These are phyloP conservation scores for Plotosus lineatus DNA, from an alignment of 2,113 vertebrate genomes.

Conservation along the genomic window DNA sequence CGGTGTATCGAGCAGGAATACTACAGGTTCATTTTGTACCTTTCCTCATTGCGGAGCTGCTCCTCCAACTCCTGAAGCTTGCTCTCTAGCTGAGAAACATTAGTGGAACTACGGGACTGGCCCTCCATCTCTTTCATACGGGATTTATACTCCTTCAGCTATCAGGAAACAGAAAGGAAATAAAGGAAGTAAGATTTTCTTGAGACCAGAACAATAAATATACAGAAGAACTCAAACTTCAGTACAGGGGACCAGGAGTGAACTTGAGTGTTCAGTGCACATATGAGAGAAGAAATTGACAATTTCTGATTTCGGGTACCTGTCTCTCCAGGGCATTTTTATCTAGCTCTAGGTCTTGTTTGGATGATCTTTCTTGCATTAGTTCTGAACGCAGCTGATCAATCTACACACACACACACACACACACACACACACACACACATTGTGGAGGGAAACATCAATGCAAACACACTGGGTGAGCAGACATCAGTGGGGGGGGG, in stretches of 20 bases:
- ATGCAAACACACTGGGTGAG: not conserved
- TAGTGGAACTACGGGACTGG: conserved; percentile 77
- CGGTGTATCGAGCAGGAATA: not conserved
- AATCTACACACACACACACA: conserved; percentile 63
- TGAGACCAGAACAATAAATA: too few relatives aligned
- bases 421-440: not conserved
- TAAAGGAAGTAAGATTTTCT: rapidly evolving
- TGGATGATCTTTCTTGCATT: conserved; percentile 86
- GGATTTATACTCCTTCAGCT: conserved; percentile 90
- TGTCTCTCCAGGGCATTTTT: conserved; percentile 92
- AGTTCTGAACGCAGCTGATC: conserved; percentile 90
- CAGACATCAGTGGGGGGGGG: not conserved
- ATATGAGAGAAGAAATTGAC: not conserved
- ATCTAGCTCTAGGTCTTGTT: conserved; percentile 94
- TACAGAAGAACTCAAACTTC: not conserved
- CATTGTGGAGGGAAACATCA: not conserved
- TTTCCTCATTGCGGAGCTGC: conserved; percentile 81
- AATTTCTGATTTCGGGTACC: conserved; percentile 59
- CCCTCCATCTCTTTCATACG: conserved; percentile 85
- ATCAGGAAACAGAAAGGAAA: not conserved
- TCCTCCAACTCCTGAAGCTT: conserved; percentile 86
- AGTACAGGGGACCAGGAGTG: not conserved
- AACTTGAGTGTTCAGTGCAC: not conserved
- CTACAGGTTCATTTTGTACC: conserved; percentile 64
- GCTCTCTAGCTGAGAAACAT: conserved; percentile 83